Evolutionary conservation across 2,888 invertebrate genomes (phyloP), one percentile per base, ranked within the genome.

Genomic region (Drosophila gaucha): DNA sequence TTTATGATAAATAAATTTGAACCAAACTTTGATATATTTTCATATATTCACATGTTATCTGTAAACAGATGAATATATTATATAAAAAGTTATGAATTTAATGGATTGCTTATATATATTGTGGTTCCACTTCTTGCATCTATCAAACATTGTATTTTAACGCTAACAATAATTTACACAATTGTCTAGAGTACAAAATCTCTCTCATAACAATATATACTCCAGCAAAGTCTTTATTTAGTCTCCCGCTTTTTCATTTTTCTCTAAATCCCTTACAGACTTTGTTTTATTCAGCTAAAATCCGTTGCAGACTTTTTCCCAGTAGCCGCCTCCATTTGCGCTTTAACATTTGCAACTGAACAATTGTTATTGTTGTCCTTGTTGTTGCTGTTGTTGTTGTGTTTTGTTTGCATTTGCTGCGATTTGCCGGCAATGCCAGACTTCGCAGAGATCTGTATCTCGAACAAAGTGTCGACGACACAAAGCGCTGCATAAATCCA

Each of bases 401-500:
- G 39, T 31, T 46, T 36, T 57, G 38, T 49, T 52, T 39, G 47
- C 16, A 41, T 49, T 46, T 38, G 31, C 63, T 24, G 51, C 44
- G 63, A 36, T 44, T 63, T 62, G 39, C 26, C 26, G 24, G 41
- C 24, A 20, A 20, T 43, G 33, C 58, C 41, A 28, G 35, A 58
- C 52, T 28, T 28, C 8, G 30, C n/a, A 8, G 31, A 20, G 63
- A 49, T 49, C 16, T 44, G 20, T 56, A 54, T 56, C 59, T 54
- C 24, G 28, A 35, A 56, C 52, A 49, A 39, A 74, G 49, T 69
- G 74, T 69, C 35, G 59, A 10, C 54, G 54, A 51, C 70, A 59
- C 60, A 70, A 72, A 70, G 66, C 56, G 51, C 54, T 26, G 51
- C 66, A 74, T 74, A 74, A 74, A 74, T 74, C 58, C 56, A 50